Conservation (phyloP, 2,113 vertebrate species). For the Craseonycteris thonglongyai region DNA sequence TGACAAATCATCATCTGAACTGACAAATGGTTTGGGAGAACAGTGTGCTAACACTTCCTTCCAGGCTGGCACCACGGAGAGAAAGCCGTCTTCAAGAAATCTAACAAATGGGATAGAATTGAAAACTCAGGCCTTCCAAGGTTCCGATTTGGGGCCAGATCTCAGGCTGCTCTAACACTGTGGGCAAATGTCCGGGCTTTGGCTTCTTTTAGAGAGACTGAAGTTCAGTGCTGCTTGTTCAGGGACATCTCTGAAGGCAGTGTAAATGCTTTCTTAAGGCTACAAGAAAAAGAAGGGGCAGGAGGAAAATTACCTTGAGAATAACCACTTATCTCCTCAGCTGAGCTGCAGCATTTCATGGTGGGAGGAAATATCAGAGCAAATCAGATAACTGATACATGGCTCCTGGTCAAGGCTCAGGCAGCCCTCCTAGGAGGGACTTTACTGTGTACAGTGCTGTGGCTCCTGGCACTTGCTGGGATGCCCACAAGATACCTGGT, state of each 20-base stretch:
- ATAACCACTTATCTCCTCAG: not conserved
- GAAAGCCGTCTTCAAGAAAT: not conserved
- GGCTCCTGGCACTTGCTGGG: not conserved
- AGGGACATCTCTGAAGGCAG: not conserved
- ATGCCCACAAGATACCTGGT: accelerated
- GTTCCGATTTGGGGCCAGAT: not conserved
- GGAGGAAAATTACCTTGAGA: not conserved
- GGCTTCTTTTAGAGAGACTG: not conserved
- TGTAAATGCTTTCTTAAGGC: not conserved
- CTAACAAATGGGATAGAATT: not conserved
- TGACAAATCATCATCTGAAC: not conserved
- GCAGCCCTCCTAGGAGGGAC: not conserved
- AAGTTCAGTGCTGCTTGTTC: not conserved
- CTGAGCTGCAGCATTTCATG: not conserved
- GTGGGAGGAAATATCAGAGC: not conserved
- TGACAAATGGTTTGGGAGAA: not conserved
- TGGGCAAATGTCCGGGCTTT: not conserved
- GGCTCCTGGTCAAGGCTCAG: not conserved
- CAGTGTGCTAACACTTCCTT: not conserved
- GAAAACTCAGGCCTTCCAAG: not conserved
- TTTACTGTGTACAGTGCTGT: not conserved
- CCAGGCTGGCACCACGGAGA: not conserved
- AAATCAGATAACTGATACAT: not conserved
- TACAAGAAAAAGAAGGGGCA: not conserved
- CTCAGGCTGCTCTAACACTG: accelerated